Base-by-base conservation (phyloP, 2,888 invertebrate genomes). In the Cremastobaeus sp. region DNA sequence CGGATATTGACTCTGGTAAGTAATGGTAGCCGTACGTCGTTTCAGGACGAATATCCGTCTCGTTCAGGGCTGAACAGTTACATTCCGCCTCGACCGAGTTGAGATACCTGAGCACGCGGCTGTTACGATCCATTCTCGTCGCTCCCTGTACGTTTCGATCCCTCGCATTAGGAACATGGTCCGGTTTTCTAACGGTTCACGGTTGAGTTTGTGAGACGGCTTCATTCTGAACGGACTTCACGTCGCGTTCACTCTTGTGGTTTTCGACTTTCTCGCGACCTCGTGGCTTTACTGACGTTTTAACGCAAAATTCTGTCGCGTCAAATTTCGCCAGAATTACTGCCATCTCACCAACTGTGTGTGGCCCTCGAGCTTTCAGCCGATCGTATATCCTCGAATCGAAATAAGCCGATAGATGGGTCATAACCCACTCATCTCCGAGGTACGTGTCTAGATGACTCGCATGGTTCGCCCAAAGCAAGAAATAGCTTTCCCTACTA, bases 371-470 rank as follows among this genome's bases (percentile, higher is more conserved):
- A 1, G 55, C 30, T 17, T 20, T 25, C 8, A 55, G 11, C 2
- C 55, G 20, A 32, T 55, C 55, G 14, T 12, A 55, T 1, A 20
- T 41, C 4, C 41, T 20, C 1, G 18, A 1, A 11, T 41, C 55
- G 15, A 41, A 55, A 30, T 41, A 32, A 2, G 41, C 15, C 1
- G 3, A 20, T 18, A 55, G 9, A 12, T 55, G 55, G 1, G 32
- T 11, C 5, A 41, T 43, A 0, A 55, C 30, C 41, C 41, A 55
- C 9, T 55, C 39, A 8, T 55, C 54, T 0, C 18, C 54, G n/a
- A n/a, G n/a, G n/a, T n/a, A n/a, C n/a, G n/a, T n/a, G n/a, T n/a
- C n/a, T n/a, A n/a, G n/a, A n/a, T n/a, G n/a, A n/a, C n/a, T n/a
- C n/a, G n/a, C n/a, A n/a, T n/a, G n/a, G n/a, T n/a, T n/a, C n/a